Evolutionary conservation across 2,797 vertebrate genomes (phyloP), one percentile per base, ranked within the genome.

Genomic region (Poecile montanus): DNA sequence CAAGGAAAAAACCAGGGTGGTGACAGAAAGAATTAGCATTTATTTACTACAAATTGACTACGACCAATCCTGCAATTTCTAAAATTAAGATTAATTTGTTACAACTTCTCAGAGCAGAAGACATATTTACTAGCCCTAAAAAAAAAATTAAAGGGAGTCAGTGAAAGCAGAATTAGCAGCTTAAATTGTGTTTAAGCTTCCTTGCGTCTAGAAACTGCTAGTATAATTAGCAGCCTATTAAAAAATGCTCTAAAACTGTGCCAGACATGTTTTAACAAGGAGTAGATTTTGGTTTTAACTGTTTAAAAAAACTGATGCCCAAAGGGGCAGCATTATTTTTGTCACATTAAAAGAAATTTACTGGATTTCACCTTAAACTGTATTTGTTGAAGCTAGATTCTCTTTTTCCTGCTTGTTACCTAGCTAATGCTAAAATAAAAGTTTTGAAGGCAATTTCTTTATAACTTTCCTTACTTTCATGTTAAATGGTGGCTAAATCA

Each of bases 131-230:
- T 73, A 85, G 77, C 9, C 6, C 14, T 42, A 25, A 38, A 30
- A 40, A 13, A 67, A 51, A 58, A n/a, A 11, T 38, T 20, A 56
- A 42, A 23, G 7, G 20, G 4, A 34, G 17, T 30, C 13, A 73
- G 23, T 72, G 36, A 36, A 89, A 91, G 34, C 3, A 4, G 36
- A 91, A 81, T 45, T 78, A 91, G 63, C 40, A 95, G 44, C 26
- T 70, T 50, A 40, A 40, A 40, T 40, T 40, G 38, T 40, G 38
- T 40, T 40, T 40, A 40, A 40, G 38, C 13, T 40, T 73, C 48
- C 54, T 48, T n/a, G 26, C 32, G 48, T 34, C 87, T 95, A 91
- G 84, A 95, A 91, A 70, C 50, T 87, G 44, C n/a, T 74, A 89
- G 36, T 92, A 89, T 50, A 84, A 93, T 72, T 72, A 92, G 17